Base-by-base conservation (phyloP, 2,888 invertebrate species). In the Hemaris fuciformis region DNA sequence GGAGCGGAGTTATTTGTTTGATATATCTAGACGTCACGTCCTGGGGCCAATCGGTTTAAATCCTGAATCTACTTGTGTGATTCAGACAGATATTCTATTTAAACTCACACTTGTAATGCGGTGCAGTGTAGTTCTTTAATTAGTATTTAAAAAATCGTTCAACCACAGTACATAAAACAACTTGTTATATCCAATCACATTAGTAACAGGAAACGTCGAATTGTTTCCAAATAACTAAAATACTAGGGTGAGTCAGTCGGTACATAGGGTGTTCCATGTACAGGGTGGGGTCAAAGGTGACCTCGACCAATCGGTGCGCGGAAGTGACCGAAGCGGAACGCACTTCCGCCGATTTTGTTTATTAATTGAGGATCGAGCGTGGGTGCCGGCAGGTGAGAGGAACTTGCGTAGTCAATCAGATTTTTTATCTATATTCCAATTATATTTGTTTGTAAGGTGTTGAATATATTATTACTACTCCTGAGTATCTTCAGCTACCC, bases 251-350 rank as follows among this genome's bases (percentile, higher is more conserved):
- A 23, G 59, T 61, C 15, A 48, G 27, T n/a, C n/a, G n/a, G n/a
- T 61, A 71, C 58, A 73, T 73, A 74, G 66, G 71, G 69, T 66
- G 66, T 57, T 65, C 15, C 65, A 70, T 64, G 69, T 67, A 70
- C 80, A 79, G 80, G 88, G 88, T 77, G 83, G 89, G 90, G 86
- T 91, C 89, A 91, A 84, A 90, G 91, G 91, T 90, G 83, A 82
- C 65, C 60, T 69, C 75, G 78, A 73, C 90, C 91, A 91, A 90
- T 90, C 74, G 83, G 76, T 68, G 63, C 76, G 81, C 87, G 89
- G 89, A 88, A 71, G 76, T 81, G 76, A 83, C 60, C 76, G 69
- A 80, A 76, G 80, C 84, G 85, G 82, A 81, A 85, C 80, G 65
- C 65, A 81, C 83, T 84, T 91, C 91, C 91, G 84, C 79, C 73